Conservation (phyloP, 92 coral and sea anemone species). For the Phenganax marumi region DNA sequence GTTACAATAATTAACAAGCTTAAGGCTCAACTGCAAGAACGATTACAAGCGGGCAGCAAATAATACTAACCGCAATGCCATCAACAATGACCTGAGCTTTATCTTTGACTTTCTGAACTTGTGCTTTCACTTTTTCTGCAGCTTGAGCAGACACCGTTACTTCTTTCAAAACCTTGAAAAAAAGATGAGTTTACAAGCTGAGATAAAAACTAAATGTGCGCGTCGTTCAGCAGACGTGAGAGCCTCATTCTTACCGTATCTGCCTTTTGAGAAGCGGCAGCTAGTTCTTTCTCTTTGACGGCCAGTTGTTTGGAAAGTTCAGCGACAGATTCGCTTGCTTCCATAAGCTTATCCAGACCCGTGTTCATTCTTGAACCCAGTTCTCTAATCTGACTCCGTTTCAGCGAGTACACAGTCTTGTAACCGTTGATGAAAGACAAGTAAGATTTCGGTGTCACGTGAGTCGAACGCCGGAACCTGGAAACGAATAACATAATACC, state of each 20-base stretch:
- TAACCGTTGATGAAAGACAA: constrained; percentile 92
- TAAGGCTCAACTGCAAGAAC: neutral
- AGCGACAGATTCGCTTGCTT: constrained; percentile 95
- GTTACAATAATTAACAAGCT: neutral
- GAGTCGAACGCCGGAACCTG: constrained; percentile 96
- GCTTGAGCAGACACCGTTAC: constrained; percentile 99
- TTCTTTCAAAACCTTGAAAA: constrained; percentile 78
- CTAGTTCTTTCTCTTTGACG: constrained; percentile 91
- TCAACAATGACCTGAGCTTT: constrained; percentile 97
- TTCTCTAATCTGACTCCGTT: constrained; percentile 79
- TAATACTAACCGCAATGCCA: constrained; percentile 83
- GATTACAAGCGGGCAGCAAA: too few relatives aligned
- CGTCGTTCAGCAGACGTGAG: neutral
- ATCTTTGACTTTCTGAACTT: constrained; percentile 97
- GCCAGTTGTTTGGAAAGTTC: constrained; percentile 88
- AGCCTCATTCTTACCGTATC: constrained; percentile 61
- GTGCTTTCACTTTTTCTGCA: constrained; percentile 94
- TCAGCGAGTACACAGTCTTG: constrained; percentile 78
- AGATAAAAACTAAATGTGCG: neutral
- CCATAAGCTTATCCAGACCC: constrained; percentile 92
- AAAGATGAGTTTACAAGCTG: neutral
- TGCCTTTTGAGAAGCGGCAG: constrained; percentile 92
- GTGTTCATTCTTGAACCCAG: constrained; percentile 91
- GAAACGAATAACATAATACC: constrained; percentile 8
- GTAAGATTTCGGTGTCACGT: constrained; percentile 96